A percentile compares a stretch with the other conserved stretches of the same genome.
These are phyloP conservation scores for Podarcis lilfordi DNA, from an alignment of 2,797 vertebrate species.

Conservation along the genomic window DNA sequence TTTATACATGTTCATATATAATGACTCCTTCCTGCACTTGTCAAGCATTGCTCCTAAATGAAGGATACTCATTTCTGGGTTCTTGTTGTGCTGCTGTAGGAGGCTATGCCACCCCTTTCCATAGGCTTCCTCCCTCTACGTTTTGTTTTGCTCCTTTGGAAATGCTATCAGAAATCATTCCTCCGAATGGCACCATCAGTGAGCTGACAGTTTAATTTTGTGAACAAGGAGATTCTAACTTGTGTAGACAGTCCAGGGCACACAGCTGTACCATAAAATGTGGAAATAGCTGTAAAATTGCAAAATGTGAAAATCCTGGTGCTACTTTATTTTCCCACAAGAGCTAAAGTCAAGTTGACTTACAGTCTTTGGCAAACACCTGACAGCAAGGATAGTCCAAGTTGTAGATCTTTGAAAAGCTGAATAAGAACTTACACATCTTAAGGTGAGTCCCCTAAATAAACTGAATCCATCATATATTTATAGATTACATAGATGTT, in stretches of 20 bases:
- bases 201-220: neutral
- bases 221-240: neutral
- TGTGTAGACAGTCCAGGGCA: neutral
- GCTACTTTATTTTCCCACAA: slow-evolving; percentile 4
- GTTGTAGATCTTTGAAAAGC: neutral
- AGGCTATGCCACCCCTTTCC: neutral
- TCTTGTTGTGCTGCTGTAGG: neutral
- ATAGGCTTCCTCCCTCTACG: neutral
- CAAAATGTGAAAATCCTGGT: neutral
- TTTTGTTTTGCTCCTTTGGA: neutral
- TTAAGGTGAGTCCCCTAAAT: neutral
- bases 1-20: neutral
- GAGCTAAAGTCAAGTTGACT: neutral
- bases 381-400: neutral
- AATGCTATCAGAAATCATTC: neutral
- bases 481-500: too few species aligned
- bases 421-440: neutral
- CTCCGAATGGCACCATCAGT: neutral
- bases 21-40: neutral
- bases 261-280: neutral
- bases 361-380: neutral
- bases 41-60: neutral
- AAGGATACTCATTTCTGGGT: neutral
- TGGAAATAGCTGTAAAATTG: slow-evolving; percentile 4
- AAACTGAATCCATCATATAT: neutral